Evolutionary conservation across 1,140 invertebrate genomes (phyloP), one percentile per base, ranked within the genome.

Genomic region (Bombus huntii): DNA sequence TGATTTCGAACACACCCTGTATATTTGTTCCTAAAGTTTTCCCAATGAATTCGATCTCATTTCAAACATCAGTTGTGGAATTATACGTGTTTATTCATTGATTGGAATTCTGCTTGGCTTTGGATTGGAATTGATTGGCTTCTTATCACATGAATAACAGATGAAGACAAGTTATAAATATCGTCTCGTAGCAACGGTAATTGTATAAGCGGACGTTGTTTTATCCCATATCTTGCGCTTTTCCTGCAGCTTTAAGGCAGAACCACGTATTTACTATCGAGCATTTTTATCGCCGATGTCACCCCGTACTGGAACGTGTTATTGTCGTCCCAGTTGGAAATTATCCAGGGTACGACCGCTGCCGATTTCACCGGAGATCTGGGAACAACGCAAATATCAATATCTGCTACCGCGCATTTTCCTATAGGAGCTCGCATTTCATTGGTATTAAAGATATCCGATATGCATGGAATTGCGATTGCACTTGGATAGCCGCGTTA

Each of bases 291-390:
- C 72, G 62, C 8, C 53, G 59, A 65, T 39, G 68, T 37, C 65
- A 73, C 71, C 57, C 78, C 57, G 65, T 57, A 18, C 37, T 28
- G 68, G 73, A 87, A 77, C 84, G 70, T 81, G 57, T 90, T 89
- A 90, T 89, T 90, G 88, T 89, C 85, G 85, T 90, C 42, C 81
- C 62, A 90, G 73, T 90, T 90, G 89, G 88, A 90, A 87, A 89
- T 87, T 87, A 87, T 90, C 85, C 89, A 89, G 88, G 88, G 25
- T 87, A 78, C 68, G 44, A 81, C 65, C 70, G 47, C 74, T 73
- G 74, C 53, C 44, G 74, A 53, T 89, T 80, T 80, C 83, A 83
- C 70, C 44, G 79, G 59, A 53, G 53, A 86, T 90, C 66, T 74
- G 71, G n/a, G 53, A 87, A 74, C 79, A 90, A 86, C 77, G 57